Conservation (phyloP, 1,140 invertebrate species). For the Thaumatotibia leucotreta region DNA sequence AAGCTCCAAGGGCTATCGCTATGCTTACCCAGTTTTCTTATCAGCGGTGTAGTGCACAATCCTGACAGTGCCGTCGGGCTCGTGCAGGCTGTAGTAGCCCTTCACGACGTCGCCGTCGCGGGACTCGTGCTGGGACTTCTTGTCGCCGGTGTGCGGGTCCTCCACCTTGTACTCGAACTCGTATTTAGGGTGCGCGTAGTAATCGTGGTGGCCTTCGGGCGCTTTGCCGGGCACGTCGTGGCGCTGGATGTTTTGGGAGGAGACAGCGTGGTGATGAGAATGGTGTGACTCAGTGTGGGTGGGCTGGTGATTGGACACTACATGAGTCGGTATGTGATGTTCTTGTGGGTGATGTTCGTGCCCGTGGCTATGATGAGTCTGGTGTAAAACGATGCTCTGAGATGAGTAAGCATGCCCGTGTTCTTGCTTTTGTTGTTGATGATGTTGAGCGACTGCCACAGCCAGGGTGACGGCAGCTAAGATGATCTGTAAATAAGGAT, state of each 20-base stretch:
- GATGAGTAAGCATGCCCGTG: slow-evolving; percentile 26
- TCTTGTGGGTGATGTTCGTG: neutral
- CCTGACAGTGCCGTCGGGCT: slow-evolving; percentile 76
- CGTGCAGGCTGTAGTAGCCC: slow-evolving; percentile 75
- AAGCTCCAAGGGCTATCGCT: no score
- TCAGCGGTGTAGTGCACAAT: slow-evolving; percentile 76
- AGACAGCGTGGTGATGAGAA: slow-evolving; percentile 33
- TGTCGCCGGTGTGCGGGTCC: slow-evolving; percentile 74
- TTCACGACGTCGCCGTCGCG: slow-evolving; percentile 77
- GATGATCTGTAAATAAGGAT: neutral
- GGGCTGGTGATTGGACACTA: neutral
- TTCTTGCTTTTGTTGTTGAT: slow-evolving; percentile 19
- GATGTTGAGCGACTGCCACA: slow-evolving; percentile 14
- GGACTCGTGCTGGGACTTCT: slow-evolving; percentile 77
- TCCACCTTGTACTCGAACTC: slow-evolving; percentile 54
- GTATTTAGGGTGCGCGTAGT: slow-evolving; percentile 42
- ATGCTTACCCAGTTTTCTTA: slow-evolving; percentile 58
- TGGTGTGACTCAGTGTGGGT: neutral
- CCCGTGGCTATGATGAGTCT: neutral
- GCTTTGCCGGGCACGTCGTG: slow-evolving; percentile 30
- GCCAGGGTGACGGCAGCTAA: slow-evolving; percentile 33
- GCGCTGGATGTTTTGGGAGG: slow-evolving; percentile 37
- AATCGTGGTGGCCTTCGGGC: slow-evolving; percentile 27
- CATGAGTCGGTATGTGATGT: neutral
- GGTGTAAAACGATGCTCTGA: slow-evolving; percentile 26